Percentiles rank a stretch among this genome's conserved stretches.
phyloP scores from a whole-genome alignment of 2,797 vertebrate species.

The Esox masquinongy region DNA sequence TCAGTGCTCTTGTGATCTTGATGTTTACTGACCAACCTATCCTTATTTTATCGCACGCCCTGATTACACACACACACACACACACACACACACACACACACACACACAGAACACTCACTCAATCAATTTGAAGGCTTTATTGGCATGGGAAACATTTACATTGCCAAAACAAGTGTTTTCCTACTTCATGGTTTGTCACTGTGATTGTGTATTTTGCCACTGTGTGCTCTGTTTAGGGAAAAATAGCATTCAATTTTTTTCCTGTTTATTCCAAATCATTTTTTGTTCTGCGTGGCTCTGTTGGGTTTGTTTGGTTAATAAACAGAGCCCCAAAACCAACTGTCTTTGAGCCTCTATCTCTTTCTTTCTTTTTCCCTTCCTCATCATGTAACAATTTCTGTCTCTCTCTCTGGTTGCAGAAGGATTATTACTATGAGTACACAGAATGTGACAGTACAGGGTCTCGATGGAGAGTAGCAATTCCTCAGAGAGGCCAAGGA shows the following conservation, averaged over 20 bases:
- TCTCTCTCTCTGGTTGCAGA: slow-evolving; percentile 79
- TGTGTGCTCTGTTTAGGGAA: too few species aligned
- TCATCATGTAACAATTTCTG: neutral
- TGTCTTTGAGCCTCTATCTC: neutral
- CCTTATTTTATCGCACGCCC: neutral
- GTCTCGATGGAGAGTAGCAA: slow-evolving; percentile 95
- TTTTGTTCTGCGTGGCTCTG: too few species aligned
- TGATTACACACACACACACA: neutral
- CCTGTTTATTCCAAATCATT: neutral
- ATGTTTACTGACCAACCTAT: slow-evolving; percentile 41
- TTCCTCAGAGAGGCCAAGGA: slow-evolving; percentile 78
- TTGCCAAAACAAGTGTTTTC: too few species aligned
- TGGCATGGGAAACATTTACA: too few species aligned
- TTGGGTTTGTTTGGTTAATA: too few species aligned
- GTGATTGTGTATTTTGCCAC: too few species aligned
- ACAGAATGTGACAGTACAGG: slow-evolving; percentile 96
- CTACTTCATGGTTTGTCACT: neutral
- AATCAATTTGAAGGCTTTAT: too few species aligned
- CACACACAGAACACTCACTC: neutral
- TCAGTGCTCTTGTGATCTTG: slow-evolving; percentile 31
- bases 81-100: neutral
- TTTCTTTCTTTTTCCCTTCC: neutral
- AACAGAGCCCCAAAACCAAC: neutral
- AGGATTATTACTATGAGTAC: slow-evolving; percentile 95
- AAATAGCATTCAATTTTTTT: neutral